These are phyloP conservation scores for Diarsia rubi DNA, from an alignment of 2,888 invertebrate species.

Conservation along the genomic window DNA sequence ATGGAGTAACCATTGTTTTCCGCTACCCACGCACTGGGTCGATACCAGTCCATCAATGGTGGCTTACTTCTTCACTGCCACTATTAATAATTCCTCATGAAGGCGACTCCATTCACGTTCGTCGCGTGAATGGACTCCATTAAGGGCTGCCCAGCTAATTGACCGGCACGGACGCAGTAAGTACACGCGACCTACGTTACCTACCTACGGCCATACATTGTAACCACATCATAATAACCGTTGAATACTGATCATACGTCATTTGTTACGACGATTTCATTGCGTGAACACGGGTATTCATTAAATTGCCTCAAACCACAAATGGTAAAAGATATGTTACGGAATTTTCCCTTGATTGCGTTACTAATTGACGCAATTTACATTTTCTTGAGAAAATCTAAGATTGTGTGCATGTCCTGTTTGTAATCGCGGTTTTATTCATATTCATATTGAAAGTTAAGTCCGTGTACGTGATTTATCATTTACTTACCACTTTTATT, in stretches of 20 bases:
- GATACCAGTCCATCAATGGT: conserved; percentile 69
- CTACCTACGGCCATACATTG: conserved; percentile 22
- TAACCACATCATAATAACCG: conserved; percentile 64
- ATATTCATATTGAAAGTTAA: conserved; percentile 43
- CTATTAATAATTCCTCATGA: conserved; percentile 74
- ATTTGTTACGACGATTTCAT: conserved; percentile 59
- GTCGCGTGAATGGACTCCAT: conserved; percentile 84
- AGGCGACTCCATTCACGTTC: conserved; percentile 78
- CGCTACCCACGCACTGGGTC: conserved; percentile 66
- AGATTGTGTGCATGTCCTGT: conserved; percentile 35
- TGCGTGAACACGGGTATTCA: conserved; percentile 38
- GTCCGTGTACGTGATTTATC: conserved; percentile 13
- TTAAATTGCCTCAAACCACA: conserved; percentile 43
- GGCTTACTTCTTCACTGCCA: conserved; percentile 62
- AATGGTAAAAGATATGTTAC: conserved; percentile 44
- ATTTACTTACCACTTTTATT: background rate
- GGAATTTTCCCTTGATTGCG: conserved; percentile 56
- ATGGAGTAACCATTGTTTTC: conserved; percentile 63
- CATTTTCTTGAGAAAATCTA: conserved; percentile 51
- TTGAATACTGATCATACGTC: conserved; percentile 61
- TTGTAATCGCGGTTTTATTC: conserved; percentile 39
- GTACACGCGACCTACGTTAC: conserved; percentile 74
- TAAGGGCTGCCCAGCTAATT: conserved; percentile 87
- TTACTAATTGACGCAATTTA: conserved; percentile 51
- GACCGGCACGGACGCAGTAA: conserved; percentile 78